Evolutionary conservation across 2,888 invertebrate genomes (phyloP), one percentile per base, ranked within the genome.

Genomic region (Pheosia gnoma): DNA sequence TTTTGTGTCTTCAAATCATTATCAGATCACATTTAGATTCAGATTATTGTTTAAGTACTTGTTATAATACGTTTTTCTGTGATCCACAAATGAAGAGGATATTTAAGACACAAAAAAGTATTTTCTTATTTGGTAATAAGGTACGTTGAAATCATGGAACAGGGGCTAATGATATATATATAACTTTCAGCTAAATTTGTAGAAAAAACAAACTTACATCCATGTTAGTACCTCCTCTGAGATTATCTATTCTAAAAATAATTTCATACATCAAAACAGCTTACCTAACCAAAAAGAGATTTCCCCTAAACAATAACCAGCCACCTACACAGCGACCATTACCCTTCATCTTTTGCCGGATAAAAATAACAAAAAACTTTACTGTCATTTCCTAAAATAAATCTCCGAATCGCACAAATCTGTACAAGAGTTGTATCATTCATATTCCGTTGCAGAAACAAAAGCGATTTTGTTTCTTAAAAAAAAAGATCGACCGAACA

Each of bases 401-500:
- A 61, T 25, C 61, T 60, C 59, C 13, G 55, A 54, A 57, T 49
- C 41, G 53, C 37, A 53, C 25, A 38, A 54, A 45, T 58, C 51
- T 7, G 37, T 53, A 4, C 39, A 39, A 38, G 56, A 60, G 56
- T 56, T 38, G 66, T 68, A 67, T 69, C 68, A 68, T 70, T 70
- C 67, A 69, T 63, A 69, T 67, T 60, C 69, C 64, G 39, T 13
- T 55, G 55, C 39, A 51, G 13, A 55, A 72, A 68, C 77, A 80
- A 85, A 79, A 76, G 70, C 59, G 62, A 74, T 71, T 72, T 68
- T 55, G 63, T 75, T 79, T 74, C 70, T 77, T 83, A 81, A 84
- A 75, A 71, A 60, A 66, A 77, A 83, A 80, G 70, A 69, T 67
- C 72, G 71, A 79, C 73, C 75, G 78, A 86, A 85, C 89, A 85